Evolutionary conservation across 2,113 vertebrate genomes (phyloP), one percentile per base, ranked within the genome.

Genomic region (Mungos mungo): DNA sequence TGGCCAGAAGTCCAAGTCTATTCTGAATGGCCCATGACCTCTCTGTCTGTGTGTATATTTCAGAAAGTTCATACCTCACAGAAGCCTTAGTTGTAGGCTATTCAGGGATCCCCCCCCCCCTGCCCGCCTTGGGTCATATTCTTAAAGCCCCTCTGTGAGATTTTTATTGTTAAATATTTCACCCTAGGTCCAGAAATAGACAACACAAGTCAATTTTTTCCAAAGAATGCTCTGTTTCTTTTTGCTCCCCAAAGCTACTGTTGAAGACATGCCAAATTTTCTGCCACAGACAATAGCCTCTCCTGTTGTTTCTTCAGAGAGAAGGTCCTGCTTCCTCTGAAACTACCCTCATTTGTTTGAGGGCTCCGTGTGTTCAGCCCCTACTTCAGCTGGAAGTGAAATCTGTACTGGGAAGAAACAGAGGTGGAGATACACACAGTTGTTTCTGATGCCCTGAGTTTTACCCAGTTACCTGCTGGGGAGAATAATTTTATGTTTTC

Each of bases 161-260:
- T 69, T 13, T 60, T 74, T 97, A 60, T 85, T 95, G 96, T 95
- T 89, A 97, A 84, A 72, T 23, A 82, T 92, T 97, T 97, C 80
- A 94, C 29, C 79, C 35, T n/a, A 19, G 63, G 13, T 45, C 47
- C 71, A 86, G 38, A 92, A 91, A 89, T 63, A 90, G 79, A 71
- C 71, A 92, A 11, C 50, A 76, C 13, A 35, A 72, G 69, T 60
- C 68, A 71, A 9, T 88, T 92, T 81, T 90, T 90, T 83, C 38
- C 79, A 88, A 60, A 80, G 93, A 60, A 35, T 8, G 12, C 60
- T 87, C 52, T 83, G 21, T 92, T 27, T 63, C 15, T 66, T 95
- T 86, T 54, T 35, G 14, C 35, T 63, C 41, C 86, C 68, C 35
- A 29, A 85, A 82, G 81, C 68, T 88, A 0, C 14, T 50, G n/a